Base-by-base conservation (phyloP, 2,888 invertebrate species). In the Tetranychus truncatus region DNA sequence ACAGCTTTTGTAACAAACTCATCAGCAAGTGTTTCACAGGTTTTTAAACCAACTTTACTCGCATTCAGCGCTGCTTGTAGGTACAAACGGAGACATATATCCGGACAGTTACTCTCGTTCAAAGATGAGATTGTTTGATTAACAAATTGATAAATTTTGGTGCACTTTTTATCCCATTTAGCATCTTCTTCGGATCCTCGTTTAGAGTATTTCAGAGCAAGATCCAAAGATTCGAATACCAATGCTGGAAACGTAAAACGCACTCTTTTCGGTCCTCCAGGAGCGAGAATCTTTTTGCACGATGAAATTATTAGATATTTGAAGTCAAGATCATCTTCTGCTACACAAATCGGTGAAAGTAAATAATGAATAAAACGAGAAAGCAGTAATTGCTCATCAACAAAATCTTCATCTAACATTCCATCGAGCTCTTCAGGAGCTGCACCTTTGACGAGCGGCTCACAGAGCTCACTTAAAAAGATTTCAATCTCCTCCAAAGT, bases 151-250 rank as follows among this genome's bases (percentile, higher is more conserved):
- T 99, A 93, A 79, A 99, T 95, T 84, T 96, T 97, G 82, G 92
- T 91, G 81, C 96, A 94, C 82, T 99, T 97, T 83, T 94, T 95
- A 83, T 95, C 92, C 96, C 97, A 99, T 86, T 94, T 91, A 75
- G 92, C 92, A 82, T 97, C 96, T 88, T 91, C 75, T 18, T 91
- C 87, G 11, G 90, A 88, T 77, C 88, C 86, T 20, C 89, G 85
- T 18, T 87, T 86, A 81, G 89, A 89, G 81, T 94, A 96, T 75
- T 88, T 88, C 82, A 89, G 90, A 0, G 95, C 92, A 55, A 97
- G 85, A 74, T 90, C 88, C 82, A 91, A 96, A 0, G 95, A 93
- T 82, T 93, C 91, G 84, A 97, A 96, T 74, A 97, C 88, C 55
- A 99, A 86, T 0, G 97, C 93, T 24, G 99, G 97, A 79, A 99